These are phyloP conservation scores for Megaleporinus macrocephalus DNA, from an alignment of 2,113 vertebrate species.

Conservation along the genomic window DNA sequence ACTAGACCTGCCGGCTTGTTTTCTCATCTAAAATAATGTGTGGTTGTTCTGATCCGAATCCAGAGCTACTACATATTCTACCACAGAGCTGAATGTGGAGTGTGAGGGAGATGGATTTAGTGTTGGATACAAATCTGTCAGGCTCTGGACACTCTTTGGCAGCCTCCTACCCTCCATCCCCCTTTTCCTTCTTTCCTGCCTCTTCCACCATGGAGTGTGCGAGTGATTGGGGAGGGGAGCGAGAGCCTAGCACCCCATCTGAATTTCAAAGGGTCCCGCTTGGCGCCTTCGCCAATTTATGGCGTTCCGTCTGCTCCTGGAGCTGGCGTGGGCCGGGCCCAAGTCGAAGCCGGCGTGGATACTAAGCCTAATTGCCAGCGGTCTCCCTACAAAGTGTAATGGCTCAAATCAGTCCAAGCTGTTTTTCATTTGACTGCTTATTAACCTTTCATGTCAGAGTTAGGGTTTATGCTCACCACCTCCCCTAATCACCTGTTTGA, in stretches of 20 bases:
- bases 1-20: background rate
- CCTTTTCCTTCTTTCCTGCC: background rate
- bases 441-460: slow-evolving; percentile 46
- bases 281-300: slow-evolving; percentile 64
- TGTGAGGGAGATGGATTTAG: slow-evolving; percentile 12
- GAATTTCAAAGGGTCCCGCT: slow-evolving; percentile 61
- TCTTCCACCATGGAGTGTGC: slow-evolving; percentile 29
- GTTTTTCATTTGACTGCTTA: slow-evolving; percentile 70
- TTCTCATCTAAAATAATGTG: background rate
- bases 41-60: background rate
- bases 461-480: background rate
- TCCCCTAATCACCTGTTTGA: background rate
- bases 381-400: slow-evolving; percentile 52
- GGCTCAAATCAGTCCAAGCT: slow-evolving; percentile 65
- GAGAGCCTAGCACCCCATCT: slow-evolving; percentile 44
- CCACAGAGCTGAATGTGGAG: slow-evolving; percentile 11
- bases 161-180: background rate
- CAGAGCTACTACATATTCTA: background rate
- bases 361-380: slow-evolving; percentile 65
- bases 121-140: slow-evolving; percentile 22
- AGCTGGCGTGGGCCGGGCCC: slow-evolving; percentile 48
- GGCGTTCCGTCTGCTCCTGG: slow-evolving; percentile 56
- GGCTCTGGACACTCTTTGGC: slow-evolving; percentile 3
- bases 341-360: slow-evolving; percentile 59
- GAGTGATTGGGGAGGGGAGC: slow-evolving; percentile 35